These are phyloP conservation scores for Pampus argenteus DNA, from an alignment of 2,797 vertebrate species.

Conservation along the genomic window DNA sequence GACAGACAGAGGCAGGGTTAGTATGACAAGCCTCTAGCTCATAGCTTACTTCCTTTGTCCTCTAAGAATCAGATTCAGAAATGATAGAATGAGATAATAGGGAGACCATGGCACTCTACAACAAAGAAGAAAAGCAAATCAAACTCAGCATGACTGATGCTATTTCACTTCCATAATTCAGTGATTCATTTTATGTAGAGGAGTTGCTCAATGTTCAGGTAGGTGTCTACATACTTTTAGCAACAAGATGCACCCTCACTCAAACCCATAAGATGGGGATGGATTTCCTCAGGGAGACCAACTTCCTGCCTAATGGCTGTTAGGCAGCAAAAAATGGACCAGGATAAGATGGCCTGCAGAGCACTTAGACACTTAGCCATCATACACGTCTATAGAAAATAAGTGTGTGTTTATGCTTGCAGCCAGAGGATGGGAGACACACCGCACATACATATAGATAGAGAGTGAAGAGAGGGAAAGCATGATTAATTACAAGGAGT, in stretches of 20 bases:
- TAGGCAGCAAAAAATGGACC: slow-evolving; percentile 75
- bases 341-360: slow-evolving; percentile 69
- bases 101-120: neutral
- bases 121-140: slow-evolving; percentile 15
- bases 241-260: slow-evolving; percentile 18
- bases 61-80: slow-evolving; percentile 6
- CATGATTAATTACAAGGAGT: slow-evolving; percentile 6
- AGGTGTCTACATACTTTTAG: slow-evolving; percentile 3
- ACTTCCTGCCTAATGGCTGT: slow-evolving; percentile 83
- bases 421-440: slow-evolving; percentile 22
- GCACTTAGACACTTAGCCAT: slow-evolving; percentile 81
- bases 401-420: slow-evolving; percentile 51
- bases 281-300: slow-evolving; percentile 67
- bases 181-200: slow-evolving; percentile 13
- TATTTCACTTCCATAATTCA: slow-evolving; percentile 18
- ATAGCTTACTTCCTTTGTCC: neutral
- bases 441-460: slow-evolving; percentile 3
- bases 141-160: slow-evolving; percentile 17
- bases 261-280: neutral
- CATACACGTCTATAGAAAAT: slow-evolving; percentile 68
- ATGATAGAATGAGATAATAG: slow-evolving; percentile 6
- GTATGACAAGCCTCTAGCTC: neutral
- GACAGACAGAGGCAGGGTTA: neutral
- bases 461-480: slow-evolving; percentile 19
- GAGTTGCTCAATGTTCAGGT: slow-evolving; percentile 4